Evolutionary conservation across 2,888 invertebrate species (phyloP), one percentile per base, ranked within the genome.

Genomic region (Hyposoter didymator): DNA sequence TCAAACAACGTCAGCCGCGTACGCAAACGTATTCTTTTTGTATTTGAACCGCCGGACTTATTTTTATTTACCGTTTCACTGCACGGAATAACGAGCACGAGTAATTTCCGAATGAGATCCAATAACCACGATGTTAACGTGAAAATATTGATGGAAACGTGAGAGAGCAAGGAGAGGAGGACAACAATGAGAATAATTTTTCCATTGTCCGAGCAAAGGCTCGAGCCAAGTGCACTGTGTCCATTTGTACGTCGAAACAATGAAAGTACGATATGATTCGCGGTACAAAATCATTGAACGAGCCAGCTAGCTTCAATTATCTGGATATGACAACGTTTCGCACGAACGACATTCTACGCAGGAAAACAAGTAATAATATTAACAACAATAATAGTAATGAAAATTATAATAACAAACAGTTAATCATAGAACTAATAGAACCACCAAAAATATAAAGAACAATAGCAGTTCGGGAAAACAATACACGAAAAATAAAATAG

Each of bases 231-330:
- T 32, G 19, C 45, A 7, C 72, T 73, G 55, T 69, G 55, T 79
- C 22, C 67, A 82, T 82, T 78, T 72, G 55, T 43, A 59, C n/a
- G 45, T 52, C 64, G 45, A 69, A 82, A 70, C 55, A 69, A 59
- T 64, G 76, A 70, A 49, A 73, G 74, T 55, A 69, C 69, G 66
- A 79, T 79, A 70, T 76, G 76, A 74, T 49, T 78, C 76, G 73
- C 35, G 32, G 62, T 52, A 73, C 66, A 35, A 73, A 82, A 59
- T 72, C 39, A 49, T 52, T 43, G 39, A 72, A 73, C 55, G 22
- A 76, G 49, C 32, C 47, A 10, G 64, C 72, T 76, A 14, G 39
- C 70, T 43, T 10, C 12, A 49, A 43, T 14, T 17, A 39, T 35
- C 45, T 10, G 64, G 17, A 45, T 59, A 59, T 66, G 28, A 17